Evolutionary conservation across 2,797 vertebrate species (phyloP).

Genomic region (Florisuga fusca): DNA sequence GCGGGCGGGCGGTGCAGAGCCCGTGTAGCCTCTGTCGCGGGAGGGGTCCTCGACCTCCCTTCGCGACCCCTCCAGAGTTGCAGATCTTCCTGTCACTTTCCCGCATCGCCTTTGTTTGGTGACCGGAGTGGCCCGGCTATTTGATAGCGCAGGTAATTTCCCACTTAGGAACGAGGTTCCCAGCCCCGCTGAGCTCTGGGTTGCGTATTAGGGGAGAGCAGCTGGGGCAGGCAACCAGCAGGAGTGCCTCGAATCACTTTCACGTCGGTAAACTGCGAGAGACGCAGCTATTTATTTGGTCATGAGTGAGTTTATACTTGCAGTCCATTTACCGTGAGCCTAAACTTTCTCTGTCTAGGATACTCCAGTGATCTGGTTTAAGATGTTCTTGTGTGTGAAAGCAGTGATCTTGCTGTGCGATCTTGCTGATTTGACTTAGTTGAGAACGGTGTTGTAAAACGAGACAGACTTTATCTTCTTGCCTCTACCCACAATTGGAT

Average conservation of each 20-base stretch:
- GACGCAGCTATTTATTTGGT: neutral
- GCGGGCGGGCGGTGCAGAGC: neutral
- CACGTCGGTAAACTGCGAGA: neutral
- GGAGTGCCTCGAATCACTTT: neutral
- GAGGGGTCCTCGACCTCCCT: neutral
- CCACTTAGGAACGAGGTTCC: too few species aligned
- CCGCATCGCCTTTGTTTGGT: conserved; percentile 73
- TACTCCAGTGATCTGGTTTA: neutral
- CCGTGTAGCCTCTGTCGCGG: neutral
- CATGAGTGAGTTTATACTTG: neutral
- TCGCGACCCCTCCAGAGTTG: conserved; percentile 2
- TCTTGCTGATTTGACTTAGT: neutral
- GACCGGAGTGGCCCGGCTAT: neutral
- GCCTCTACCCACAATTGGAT: neutral
- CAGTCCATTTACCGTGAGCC: neutral
- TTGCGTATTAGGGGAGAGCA: neutral
- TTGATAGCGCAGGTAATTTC: neutral
- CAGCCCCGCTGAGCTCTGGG: rapidly evolving
- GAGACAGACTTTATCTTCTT: neutral
- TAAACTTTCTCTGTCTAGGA: neutral
- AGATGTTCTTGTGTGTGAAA: neutral
- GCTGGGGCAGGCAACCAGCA: too few species aligned
- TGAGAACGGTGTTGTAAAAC: neutral
- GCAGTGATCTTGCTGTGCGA: neutral
- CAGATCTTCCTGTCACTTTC: conserved; percentile 7